A percentile compares a stretch with the other conserved stretches of the same genome.
phyloP scores from a whole-genome alignment of 2,888 invertebrate species.

The Agonopterix alstromeriana region DNA sequence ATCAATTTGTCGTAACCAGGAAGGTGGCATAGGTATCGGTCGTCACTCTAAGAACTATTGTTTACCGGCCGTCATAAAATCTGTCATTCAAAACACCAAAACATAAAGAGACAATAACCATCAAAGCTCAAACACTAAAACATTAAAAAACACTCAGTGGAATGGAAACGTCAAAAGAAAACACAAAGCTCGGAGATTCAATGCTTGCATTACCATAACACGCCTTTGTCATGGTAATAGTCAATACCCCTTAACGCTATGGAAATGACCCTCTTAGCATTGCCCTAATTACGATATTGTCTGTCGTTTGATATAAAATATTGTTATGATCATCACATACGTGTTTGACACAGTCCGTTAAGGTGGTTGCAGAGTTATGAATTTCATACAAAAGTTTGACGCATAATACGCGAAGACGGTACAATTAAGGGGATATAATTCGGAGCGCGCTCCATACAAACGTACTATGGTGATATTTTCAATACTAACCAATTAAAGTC shows the following conservation, averaged over 20 bases:
- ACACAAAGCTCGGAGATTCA: not conserved
- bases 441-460: too few relatives aligned
- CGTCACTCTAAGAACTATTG: too few relatives aligned
- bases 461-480: too few relatives aligned
- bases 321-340: not conserved
- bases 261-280: constrained; percentile 25
- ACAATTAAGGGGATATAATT: too few relatives aligned
- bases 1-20: too few relatives aligned
- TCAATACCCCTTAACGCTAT: constrained; percentile 3
- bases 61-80: too few relatives aligned
- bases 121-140: not conserved
- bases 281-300: constrained; percentile 25
- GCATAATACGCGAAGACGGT: too few relatives aligned
- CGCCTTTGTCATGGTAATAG: constrained; percentile 15
- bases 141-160: constrained; percentile 1
- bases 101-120: not conserved
- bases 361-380: too few relatives aligned
- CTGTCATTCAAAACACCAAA: too few relatives aligned
- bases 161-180: constrained; percentile 3
- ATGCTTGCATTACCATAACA: constrained; percentile 6
- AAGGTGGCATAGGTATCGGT: too few relatives aligned
- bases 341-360: not conserved
- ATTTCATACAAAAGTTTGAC: too few relatives aligned
- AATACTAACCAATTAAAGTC: too few relatives aligned
- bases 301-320: constrained; percentile 3